Base-by-base conservation (phyloP, 2,113 vertebrate genomes). In the Coptodon bakossiorum region DNA sequence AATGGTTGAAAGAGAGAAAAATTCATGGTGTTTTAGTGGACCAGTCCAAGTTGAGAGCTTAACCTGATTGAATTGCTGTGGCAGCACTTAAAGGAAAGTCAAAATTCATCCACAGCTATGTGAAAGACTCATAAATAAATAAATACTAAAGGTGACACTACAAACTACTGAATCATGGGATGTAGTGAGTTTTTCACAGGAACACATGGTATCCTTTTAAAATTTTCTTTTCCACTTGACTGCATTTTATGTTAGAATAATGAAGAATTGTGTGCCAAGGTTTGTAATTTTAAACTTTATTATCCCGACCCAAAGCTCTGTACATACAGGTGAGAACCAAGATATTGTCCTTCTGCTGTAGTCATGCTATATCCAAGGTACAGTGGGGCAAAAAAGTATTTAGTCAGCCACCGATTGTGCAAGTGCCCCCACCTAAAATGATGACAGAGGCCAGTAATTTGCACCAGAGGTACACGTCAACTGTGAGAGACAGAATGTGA, bases 241-340 rank as follows among this genome's bases (percentile, higher is more conserved):
- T 9, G 19, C 12, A 13, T 14, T 29, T 27, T 73, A 27, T 27
- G 3, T 1, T 10, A 10, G 22, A 24, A 6, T 71, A 71, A 43
- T 71, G 66, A 71, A 14, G 66, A 40, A 22, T 24, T 14, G 38
- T 6, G 3, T 24, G 12, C 12, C 0, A 22, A 4, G 7, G 24
- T 29, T 31, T 48, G 24, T 50, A 29, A 17, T 48, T 48, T 6
- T 76, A 50, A 76, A 50, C 16, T 50, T 50, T 5, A 31, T 31
- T 50, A 12, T 31, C 0, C 1, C 1, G 0, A 29, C 71, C 43
- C 24, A 31, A 29, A 50, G 10, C 9, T 78, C 43, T 50, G 16
- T 50, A 31, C 14, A 48, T 19, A 6, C 6, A 59, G 7, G 9
- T 43, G 40, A 34, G 71, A 54, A 76, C 40, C 11, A 29, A 76